Conservation (phyloP, 2,797 vertebrate species). For the Danio jaintianensis region DNA sequence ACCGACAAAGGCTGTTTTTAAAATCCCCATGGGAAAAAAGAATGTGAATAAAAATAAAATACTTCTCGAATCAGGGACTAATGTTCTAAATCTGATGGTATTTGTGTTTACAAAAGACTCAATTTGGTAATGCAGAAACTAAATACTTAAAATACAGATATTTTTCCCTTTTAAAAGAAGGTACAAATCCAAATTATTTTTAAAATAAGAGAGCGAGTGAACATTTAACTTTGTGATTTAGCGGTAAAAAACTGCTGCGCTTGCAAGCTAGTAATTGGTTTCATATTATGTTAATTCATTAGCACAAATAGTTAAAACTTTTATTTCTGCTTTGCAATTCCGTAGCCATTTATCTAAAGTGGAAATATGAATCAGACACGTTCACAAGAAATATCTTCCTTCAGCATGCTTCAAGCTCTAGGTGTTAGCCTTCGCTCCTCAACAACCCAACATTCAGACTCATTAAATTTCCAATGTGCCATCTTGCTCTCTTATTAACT, state of each 20-base stretch:
- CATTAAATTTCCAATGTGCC: conserved; percentile 45
- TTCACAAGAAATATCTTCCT: background rate
- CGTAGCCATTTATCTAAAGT: background rate
- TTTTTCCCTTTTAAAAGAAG: background rate
- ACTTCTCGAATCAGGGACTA: no score
- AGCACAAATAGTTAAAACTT: background rate
- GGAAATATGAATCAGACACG: background rate
- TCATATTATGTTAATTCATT: background rate
- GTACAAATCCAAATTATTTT: background rate
- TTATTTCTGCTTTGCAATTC: background rate
- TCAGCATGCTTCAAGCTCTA: background rate
- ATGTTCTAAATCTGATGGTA: background rate
- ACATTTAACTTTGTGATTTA: background rate
- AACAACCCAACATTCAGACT: conserved; percentile 24
- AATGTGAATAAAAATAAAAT: no score
- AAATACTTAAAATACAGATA: no score
- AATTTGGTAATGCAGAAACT: background rate
- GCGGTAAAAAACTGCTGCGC: background rate
- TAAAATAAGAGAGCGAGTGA: background rate
- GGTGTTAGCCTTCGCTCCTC: conserved; percentile 2
- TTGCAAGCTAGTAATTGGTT: background rate
- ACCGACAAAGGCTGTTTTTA: no score
- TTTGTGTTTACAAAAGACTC: background rate
- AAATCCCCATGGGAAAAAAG: no score
- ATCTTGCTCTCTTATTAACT: conserved; percentile 48